Evolutionary conservation across 2,113 vertebrate species (phyloP), one percentile per base, ranked within the genome.

Genomic region (Eonycteris spelaea): DNA sequence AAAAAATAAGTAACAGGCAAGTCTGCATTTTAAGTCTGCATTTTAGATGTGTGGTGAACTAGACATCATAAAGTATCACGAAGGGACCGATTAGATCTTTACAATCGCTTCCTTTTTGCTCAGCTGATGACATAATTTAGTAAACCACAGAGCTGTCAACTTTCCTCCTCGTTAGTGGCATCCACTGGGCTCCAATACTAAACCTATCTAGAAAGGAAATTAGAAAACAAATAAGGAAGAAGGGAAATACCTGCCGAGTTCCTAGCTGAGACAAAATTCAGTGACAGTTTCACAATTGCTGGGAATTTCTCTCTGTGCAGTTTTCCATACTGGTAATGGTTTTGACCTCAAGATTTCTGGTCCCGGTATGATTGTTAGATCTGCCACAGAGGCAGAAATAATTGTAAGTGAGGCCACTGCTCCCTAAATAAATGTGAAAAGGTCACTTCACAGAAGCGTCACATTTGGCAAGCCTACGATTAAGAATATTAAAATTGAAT

Each of bases 341-440:
- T 88, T 65, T 93, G 45, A 83, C 40, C 68, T 55, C 21, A 16
- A 83, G 73, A 95, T 95, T 84, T 88, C 30, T 59, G 35, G 35
- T 63, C 40, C 19, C 11, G 51, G 3, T 35, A 87, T 48, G 15
- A 80, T 40, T 92, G n/a, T 80, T 61, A 51, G 10, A 95, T 83
- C 77, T 95, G 61, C 65, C 43, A 51, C 48, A 83, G 95, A 95
- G n/a, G 68, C 68, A 95, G 73, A 57, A 96, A 78, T 86, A 74
- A 95, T 38, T 70, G 16, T 51, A 3, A 70, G 38, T 85, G 38
- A 93, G 61, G 3, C 30, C 48, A 88, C 24, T 87, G 77, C 40
- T 96, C 21, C 55, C 28, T 61, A 84, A 95, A 87, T 43, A 67
- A 94, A 73, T 83, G 63, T 55, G 7, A 79, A 94, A 83, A 73